A percentile compares a stretch with the other conserved stretches of the same genome.
These are phyloP conservation scores for Aurelia sp. DNA, from an alignment of 30 jellyfish, hydroid and myxozoan genomes.

Conservation along the genomic window DNA sequence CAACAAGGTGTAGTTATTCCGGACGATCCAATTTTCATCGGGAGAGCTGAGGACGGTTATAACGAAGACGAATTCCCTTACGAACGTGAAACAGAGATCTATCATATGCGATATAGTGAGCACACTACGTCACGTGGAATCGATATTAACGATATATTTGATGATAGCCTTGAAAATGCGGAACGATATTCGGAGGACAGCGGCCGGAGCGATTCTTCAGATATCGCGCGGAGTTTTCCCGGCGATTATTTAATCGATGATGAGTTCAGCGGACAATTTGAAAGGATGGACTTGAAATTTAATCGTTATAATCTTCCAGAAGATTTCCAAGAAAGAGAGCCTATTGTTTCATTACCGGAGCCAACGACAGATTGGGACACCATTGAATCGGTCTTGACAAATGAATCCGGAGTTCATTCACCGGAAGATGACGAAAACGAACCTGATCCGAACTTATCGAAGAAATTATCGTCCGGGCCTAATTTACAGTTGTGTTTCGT, in stretches of 20 bases:
- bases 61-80: constrained; percentile 65
- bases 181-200: constrained; percentile 42
- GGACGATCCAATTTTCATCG: constrained; percentile 56
- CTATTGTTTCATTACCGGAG: constrained; percentile 51
- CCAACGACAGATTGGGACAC: constrained; percentile 88
- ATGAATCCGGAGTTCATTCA: constrained; percentile 72
- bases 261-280: constrained; percentile 63
- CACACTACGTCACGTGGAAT: constrained; percentile 28
- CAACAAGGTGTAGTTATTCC: constrained; percentile 34
- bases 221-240: constrained; percentile 68
- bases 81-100: not conserved
- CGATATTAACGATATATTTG: constrained; percentile 66
- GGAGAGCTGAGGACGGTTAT: constrained; percentile 78
- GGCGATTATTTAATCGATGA: constrained; percentile 77
- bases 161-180: constrained; percentile 63
- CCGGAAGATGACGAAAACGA: constrained; percentile 61
- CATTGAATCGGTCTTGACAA: constrained; percentile 72
- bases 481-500: constrained; percentile 66
- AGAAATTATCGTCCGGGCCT: constrained; percentile 60
- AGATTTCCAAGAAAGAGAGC: constrained; percentile 25
- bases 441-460: constrained; percentile 27
- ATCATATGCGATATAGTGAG: constrained; percentile 57
- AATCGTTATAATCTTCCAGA: constrained; percentile 27
- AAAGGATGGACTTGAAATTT: constrained; percentile 71
- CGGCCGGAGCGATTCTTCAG: constrained; percentile 72